Conservation (phyloP, 1,140 invertebrate species). For the Lanistes nyassanus region DNA sequence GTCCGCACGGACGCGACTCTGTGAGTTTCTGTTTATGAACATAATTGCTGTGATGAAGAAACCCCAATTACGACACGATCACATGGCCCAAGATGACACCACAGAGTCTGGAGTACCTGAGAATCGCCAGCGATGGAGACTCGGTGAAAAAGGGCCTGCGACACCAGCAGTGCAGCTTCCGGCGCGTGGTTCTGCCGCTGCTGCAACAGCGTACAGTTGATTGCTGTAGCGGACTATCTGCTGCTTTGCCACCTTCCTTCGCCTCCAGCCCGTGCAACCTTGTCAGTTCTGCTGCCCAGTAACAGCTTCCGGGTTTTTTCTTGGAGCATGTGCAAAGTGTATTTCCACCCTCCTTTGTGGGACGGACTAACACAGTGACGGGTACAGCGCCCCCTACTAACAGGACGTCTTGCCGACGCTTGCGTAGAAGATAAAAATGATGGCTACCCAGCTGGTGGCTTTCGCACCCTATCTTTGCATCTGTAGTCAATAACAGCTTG, state of each 20-base stretch:
- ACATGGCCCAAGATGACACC: constrained; percentile 12
- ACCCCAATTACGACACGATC: not conserved
- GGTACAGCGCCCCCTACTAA: too few relatives aligned
- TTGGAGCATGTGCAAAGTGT: too few relatives aligned
- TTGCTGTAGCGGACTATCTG: not conserved
- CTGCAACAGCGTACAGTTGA: not conserved
- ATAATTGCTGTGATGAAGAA: too few relatives aligned
- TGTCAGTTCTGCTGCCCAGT: not conserved
- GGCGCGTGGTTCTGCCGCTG: not conserved
- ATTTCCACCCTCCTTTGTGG: too few relatives aligned
- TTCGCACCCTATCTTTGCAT: too few relatives aligned
- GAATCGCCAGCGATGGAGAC: constrained; percentile 2
- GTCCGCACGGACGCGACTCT: too few relatives aligned
- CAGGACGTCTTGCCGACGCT: too few relatives aligned
- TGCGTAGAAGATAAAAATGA: too few relatives aligned
- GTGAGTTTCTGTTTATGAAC: too few relatives aligned
- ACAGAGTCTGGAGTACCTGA: constrained; percentile 4
- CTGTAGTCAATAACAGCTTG: too few relatives aligned
- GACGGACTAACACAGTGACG: too few relatives aligned
- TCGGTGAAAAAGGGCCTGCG: constrained; percentile 19
- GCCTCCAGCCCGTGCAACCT: not conserved
- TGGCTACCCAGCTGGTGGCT: too few relatives aligned
- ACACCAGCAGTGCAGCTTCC: constrained; percentile 10
- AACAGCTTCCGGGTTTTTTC: not conserved
- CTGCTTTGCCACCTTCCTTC: not conserved